Evolutionary conservation across 2,888 invertebrate genomes (phyloP).

Genomic region (Exocentrus adspersus): DNA sequence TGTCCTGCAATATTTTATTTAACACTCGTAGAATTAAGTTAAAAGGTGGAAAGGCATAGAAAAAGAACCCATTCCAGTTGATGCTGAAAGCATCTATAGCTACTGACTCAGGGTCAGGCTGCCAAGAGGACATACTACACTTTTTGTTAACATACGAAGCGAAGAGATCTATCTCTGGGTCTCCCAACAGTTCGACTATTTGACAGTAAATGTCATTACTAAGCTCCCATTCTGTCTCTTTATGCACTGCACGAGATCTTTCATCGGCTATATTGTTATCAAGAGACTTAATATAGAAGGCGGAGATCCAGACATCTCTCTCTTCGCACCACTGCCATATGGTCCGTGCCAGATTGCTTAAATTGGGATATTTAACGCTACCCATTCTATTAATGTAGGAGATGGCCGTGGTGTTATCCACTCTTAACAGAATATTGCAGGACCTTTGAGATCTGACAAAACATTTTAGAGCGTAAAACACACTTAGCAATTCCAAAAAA

Average conservation of each 20-base stretch:
- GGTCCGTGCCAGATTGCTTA: conserved; percentile 38
- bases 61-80: conserved; percentile 2
- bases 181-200: not conserved
- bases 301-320: conserved; percentile 38
- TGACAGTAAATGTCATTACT: not conserved
- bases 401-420: conserved; percentile 43
- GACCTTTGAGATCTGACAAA: conserved; percentile 35
- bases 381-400: conserved; percentile 44
- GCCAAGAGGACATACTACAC: not conserved
- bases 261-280: conserved; percentile 44
- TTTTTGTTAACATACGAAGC: conserved; percentile 23
- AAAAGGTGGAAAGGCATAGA: not conserved
- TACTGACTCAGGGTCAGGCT: not conserved
- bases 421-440: conserved; percentile 36
- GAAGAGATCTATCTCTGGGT: conserved; percentile 31
- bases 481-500: conserved; percentile 45
- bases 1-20: not conserved
- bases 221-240: conserved; percentile 37
- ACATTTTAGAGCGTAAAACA: conserved; percentile 40
- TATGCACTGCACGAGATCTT: conserved; percentile 36
- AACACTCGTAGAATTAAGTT: not conserved
- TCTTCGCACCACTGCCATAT: conserved; percentile 48
- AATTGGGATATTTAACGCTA: conserved; percentile 36
- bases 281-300: conserved; percentile 40
- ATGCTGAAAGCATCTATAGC: conserved; percentile 1